Evolutionary conservation across 2,888 invertebrate genomes (phyloP).

Genomic region (Mayetiola destructor): DNA sequence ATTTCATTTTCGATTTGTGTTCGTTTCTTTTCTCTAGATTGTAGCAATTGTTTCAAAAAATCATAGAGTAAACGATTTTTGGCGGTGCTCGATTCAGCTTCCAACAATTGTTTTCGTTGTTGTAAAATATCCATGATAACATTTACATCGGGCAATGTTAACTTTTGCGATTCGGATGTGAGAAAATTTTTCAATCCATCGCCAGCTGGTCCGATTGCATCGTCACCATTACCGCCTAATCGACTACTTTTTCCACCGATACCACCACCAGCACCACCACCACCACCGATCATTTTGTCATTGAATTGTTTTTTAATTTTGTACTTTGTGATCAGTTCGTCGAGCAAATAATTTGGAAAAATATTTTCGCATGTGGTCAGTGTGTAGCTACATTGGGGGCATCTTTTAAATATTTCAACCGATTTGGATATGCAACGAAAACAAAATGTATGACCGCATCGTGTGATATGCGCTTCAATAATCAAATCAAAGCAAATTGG

Average conservation of each 20-base stretch:
- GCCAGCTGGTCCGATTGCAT: constrained; percentile 18
- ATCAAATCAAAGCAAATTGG: constrained; percentile 82
- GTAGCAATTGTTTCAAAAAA: constrained; percentile 62
- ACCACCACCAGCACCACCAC: neutral
- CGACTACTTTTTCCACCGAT: constrained; percentile 29
- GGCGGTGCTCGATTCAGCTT: constrained; percentile 64
- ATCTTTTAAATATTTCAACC: constrained; percentile 50
- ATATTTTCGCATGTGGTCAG: constrained; percentile 56
- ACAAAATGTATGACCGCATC: constrained; percentile 88
- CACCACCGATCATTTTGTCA: constrained; percentile 27
- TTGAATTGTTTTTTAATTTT: constrained; percentile 37
- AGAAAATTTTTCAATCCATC: constrained; percentile 47
- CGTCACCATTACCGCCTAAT: constrained; percentile 18
- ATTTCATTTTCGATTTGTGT: constrained; percentile 55
- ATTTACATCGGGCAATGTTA: constrained; percentile 66
- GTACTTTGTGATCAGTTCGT: constrained; percentile 64
- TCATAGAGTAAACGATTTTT: constrained; percentile 72
- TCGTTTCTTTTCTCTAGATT: constrained; percentile 53
- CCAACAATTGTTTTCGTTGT: constrained; percentile 61
- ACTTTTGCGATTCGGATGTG: constrained; percentile 51
- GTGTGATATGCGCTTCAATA: constrained; percentile 78
- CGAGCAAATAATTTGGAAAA: constrained; percentile 74
- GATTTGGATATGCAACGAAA: constrained; percentile 60
- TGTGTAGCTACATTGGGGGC: constrained; percentile 69
- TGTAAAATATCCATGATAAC: constrained; percentile 65